Evolutionary conservation across 2,888 invertebrate genomes (phyloP).

Genomic region (Cylindroiulus punctatus): DNA sequence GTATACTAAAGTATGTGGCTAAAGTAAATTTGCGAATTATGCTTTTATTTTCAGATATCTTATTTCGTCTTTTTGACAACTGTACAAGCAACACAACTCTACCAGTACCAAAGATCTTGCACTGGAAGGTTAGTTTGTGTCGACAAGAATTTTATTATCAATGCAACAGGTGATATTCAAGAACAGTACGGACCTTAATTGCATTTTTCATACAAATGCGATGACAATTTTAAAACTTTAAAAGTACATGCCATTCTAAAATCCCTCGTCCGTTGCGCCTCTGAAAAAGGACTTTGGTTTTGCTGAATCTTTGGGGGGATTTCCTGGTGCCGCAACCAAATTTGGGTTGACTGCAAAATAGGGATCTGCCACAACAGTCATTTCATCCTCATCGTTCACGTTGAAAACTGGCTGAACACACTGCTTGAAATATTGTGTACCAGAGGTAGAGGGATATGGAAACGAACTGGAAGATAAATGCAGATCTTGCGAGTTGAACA

Average conservation of each 20-base stretch:
- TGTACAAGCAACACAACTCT: no score
- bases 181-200: no score
- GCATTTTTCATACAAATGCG: no score
- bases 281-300: neutral
- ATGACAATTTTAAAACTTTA: no score
- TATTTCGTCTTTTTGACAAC: no score
- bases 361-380: neutral
- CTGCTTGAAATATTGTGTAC: neutral
- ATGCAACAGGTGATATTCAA: no score
- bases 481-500: neutral
- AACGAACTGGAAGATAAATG: neutral
- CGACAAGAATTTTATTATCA: no score
- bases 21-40: no score
- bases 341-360: neutral
- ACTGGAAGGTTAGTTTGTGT: no score
- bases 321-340: neutral
- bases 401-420: neutral
- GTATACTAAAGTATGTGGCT: no score
- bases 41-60: no score
- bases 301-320: neutral
- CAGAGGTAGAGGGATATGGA: conserved; percentile 1
- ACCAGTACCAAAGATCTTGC: no score
- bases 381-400: neutral
- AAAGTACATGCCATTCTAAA: neutral
- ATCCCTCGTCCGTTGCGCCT: neutral